Evolutionary conservation across 64 coral and sea anemone species (phyloP).

Genomic region (Actinia tenebrosa): DNA sequence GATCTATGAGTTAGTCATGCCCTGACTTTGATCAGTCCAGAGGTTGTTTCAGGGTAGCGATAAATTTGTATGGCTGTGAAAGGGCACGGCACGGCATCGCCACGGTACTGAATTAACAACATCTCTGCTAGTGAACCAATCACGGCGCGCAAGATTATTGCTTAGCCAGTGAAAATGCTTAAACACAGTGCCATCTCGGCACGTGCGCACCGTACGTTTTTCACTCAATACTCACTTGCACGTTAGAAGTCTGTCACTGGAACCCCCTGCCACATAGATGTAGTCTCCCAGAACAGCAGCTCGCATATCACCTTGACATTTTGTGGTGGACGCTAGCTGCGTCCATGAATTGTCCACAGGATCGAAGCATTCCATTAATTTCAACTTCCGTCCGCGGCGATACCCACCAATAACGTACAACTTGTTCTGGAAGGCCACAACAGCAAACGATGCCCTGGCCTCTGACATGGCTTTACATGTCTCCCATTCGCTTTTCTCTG

Average conservation of each 20-base stretch:
- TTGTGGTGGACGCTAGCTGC: constrained; percentile 56
- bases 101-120: no score
- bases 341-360: constrained; percentile 60
- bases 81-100: no score
- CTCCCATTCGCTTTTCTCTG: constrained; percentile 76
- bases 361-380: constrained; percentile 92
- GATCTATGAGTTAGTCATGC: no score
- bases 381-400: constrained; percentile 73
- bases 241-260: constrained; percentile 74
- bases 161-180: no score
- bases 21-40: no score
- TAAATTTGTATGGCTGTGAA: no score
- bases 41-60: no score
- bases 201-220: no score
- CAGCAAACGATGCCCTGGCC: constrained; percentile 76
- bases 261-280: constrained; percentile 96
- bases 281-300: constrained; percentile 82
- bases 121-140: no score
- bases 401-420: constrained; percentile 94
- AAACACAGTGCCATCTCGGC: no score
- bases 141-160: not conserved
- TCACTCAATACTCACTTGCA: constrained; percentile 59
- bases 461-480: constrained; percentile 57
- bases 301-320: constrained; percentile 86
- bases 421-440: constrained; percentile 58